Evolutionary conservation across 2,797 vertebrate species (phyloP), one percentile per base, ranked within the genome.

Genomic region (Micromesistius poutassou): DNA sequence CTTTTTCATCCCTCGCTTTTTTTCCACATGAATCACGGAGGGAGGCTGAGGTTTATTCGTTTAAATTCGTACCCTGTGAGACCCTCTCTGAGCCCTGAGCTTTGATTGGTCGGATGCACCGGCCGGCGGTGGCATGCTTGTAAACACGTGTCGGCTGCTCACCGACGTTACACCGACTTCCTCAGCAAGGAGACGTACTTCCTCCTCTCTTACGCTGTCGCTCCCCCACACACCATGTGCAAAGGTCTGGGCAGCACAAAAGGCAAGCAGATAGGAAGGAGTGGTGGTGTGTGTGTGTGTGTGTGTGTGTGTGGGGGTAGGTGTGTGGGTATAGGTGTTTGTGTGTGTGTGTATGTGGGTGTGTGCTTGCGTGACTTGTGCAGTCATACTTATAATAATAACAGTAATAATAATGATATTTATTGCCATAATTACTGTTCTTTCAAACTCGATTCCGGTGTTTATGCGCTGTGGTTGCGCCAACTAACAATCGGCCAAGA

Each of bases 1-100:
- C 13, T 13, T 70, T 71, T 16, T 28, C 40, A 16, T 46, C 68
- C n/a, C 30, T 77, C 40, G 46, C 71, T 25, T 50, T 25, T 50
- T 66, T 88, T 87, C 85, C 81, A 9, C 55, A 30, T 85, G 87
- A 92, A 84, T 91, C 89, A 91, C 76, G 80, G 38, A 16, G 68
- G 30, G 68, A 30, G 14, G 36, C 22, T 74, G 5, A 12, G 73
- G 78, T 78, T 76, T 84, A 84, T 79, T 55, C 75, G 70, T 79
- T 35, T 30, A 72, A 66, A 81, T 87, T 83, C 71, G 79, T 35
- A n/a, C 77, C 76, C 73, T 71, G 22, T 62, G 22, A 1, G 46
- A 50, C 19, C 55, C 40, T 36, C 38, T 78, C 80, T 75, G 79
- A 82, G 78, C 46, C 46, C 74, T 66, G 42, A 36, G 16, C 78